Evolutionary conservation across 1,140 invertebrate genomes (phyloP).

Genomic region (Augochlora pura): DNA sequence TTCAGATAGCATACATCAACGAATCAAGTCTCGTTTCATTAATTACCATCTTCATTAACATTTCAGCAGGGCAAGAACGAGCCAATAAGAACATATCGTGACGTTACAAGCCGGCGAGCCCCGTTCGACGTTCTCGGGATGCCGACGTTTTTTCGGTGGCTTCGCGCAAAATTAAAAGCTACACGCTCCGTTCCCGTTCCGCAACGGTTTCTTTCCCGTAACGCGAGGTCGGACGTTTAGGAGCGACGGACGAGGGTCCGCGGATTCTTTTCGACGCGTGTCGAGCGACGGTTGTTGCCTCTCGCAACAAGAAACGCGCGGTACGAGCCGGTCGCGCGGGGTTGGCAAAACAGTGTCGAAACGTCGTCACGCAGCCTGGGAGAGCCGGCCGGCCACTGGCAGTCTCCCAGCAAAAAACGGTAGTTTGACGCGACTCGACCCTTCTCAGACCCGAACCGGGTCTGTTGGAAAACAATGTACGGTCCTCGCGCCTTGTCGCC

Average conservation of each 20-base stretch:
- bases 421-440: conserved; percentile 60
- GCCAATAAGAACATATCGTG: not conserved
- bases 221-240: conserved; percentile 24
- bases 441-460: conserved; percentile 55
- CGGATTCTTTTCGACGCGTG: conserved; percentile 56
- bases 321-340: conserved; percentile 39
- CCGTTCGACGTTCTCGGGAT: conserved; percentile 13
- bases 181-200: not conserved
- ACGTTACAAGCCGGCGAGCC: not conserved
- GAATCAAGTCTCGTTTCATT: not conserved
- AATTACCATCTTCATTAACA: conserved; percentile 2
- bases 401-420: conserved; percentile 45
- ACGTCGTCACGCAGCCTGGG: conserved; percentile 42
- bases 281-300: conserved; percentile 39
- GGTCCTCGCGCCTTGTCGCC: conserved; percentile 35
- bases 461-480: conserved; percentile 63
- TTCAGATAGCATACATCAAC: not conserved
- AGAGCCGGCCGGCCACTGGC: conserved; percentile 10
- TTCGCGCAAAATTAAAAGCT: conserved; percentile 2
- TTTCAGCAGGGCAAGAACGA: not conserved
- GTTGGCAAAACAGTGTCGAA: conserved; percentile 50
- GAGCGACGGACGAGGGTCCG: conserved; percentile 21
- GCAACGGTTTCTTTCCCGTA: conserved; percentile 1
- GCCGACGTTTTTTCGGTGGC: conserved; percentile 4
- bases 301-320: conserved; percentile 50